Evolutionary conservation across 2,113 vertebrate species (phyloP).

Genomic region (Clupea harengus): DNA sequence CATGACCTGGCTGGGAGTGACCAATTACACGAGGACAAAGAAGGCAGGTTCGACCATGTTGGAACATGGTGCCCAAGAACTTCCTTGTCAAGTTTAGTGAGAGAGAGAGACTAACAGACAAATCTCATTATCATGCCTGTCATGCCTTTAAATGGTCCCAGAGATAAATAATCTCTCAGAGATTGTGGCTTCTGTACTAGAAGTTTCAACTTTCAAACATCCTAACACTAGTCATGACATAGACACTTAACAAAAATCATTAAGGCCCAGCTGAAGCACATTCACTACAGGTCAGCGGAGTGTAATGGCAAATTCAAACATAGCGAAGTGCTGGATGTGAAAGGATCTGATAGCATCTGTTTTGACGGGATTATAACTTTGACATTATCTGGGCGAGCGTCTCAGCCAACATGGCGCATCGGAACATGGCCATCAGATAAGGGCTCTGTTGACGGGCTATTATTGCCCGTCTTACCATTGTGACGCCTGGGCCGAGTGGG

Average conservation of each 20-base stretch:
- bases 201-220: neutral
- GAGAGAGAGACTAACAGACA: slow-evolving; percentile 23
- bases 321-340: slow-evolving; percentile 46
- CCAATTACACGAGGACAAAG: slow-evolving; percentile 38
- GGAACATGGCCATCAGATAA: slow-evolving; percentile 65
- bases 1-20: slow-evolving; percentile 41
- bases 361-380: slow-evolving; percentile 66
- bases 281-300: neutral
- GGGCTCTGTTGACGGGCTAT: slow-evolving; percentile 50
- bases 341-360: slow-evolving; percentile 70
- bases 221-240: neutral
- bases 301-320: neutral
- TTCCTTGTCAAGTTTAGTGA: neutral
- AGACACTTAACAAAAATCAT: neutral
- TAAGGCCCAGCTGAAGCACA: neutral
- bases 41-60: neutral
- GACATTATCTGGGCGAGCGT: slow-evolving; percentile 61
- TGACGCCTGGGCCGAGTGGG: slow-evolving; percentile 53
- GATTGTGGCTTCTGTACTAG: neutral
- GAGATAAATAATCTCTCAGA: neutral
- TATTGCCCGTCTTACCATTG: slow-evolving; percentile 56
- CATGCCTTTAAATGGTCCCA: slow-evolving; percentile 31
- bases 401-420: slow-evolving; percentile 38
- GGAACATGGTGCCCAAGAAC: neutral
- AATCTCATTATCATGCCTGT: slow-evolving; percentile 12